phyloP scores from a whole-genome alignment of 2,113 vertebrate genomes.

The Caloenas nicobarica region DNA sequence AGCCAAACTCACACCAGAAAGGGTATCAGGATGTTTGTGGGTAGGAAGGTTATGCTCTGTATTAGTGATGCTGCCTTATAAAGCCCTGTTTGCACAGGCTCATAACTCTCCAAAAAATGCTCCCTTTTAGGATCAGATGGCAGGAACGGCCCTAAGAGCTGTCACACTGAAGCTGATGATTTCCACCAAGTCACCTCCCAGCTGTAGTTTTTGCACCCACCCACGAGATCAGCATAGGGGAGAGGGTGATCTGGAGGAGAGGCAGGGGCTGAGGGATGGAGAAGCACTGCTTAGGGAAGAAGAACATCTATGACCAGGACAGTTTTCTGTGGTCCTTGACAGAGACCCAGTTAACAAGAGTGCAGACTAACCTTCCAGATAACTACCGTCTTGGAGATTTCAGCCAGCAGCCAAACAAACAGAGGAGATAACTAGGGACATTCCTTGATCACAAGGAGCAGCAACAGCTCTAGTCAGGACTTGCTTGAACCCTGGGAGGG shows the following conservation, averaged over 20 bases:
- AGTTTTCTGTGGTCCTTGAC: not conserved
- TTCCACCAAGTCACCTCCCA: not conserved
- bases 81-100: slow-evolving; percentile 23
- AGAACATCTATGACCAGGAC: not conserved
- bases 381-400: not conserved
- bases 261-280: accelerated
- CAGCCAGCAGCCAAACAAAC: not conserved
- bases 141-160: accelerated
- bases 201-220: not conserved
- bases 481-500: not conserved
- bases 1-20: slow-evolving; percentile 36
- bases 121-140: not conserved
- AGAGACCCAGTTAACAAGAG: not conserved
- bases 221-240: not conserved
- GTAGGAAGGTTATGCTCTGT: not conserved
- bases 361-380: not conserved
- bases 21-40: slow-evolving; percentile 39
- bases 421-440: not conserved
- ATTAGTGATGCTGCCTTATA: slow-evolving; percentile 40
- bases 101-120: not conserved
- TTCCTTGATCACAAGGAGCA: accelerated
- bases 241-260: not conserved
- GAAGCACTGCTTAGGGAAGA: accelerated
- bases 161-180: not conserved
- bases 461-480: not conserved